Evolutionary conservation across 2,797 vertebrate species (phyloP).

Genomic region (Petrocephalus schoutedeni): DNA sequence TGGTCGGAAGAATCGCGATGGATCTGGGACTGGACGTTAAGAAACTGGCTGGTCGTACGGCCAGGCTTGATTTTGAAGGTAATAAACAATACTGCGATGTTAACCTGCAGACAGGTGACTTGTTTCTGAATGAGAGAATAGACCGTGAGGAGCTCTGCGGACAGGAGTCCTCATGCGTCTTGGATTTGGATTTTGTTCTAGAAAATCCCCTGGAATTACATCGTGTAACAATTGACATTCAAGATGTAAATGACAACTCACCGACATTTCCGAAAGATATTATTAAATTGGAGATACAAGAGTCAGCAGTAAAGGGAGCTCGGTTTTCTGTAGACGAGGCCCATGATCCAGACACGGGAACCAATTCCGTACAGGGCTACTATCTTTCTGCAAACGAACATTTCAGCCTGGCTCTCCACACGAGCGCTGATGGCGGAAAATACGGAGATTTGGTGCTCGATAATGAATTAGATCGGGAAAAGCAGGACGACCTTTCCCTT

Average conservation of each 20-base stretch:
- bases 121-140: conserved; percentile 48
- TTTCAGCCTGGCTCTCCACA: conserved; percentile 46
- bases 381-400: conserved; percentile 38
- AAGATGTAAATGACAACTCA: conserved; percentile 64
- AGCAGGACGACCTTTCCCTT: conserved; percentile 42
- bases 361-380: conserved; percentile 53
- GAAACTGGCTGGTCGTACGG: conserved; percentile 16
- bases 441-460: conserved; percentile 50
- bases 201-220: conserved; percentile 63
- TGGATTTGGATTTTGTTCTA: conserved; percentile 55
- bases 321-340: conserved; percentile 56
- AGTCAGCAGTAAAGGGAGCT: conserved; percentile 41
- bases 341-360: conserved; percentile 59
- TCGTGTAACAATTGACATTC: conserved; percentile 52
- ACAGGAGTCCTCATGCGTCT: conserved; percentile 40
- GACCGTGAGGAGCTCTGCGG: conserved; percentile 63
- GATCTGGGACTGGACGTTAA: conserved; percentile 30
- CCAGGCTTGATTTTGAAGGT: conserved; percentile 25
- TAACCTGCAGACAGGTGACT: conserved; percentile 35
- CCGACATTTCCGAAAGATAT: conserved; percentile 47
- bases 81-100: conserved; percentile 30
- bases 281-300: conserved; percentile 54
- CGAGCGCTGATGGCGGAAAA: conserved; percentile 35
- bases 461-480: conserved; percentile 43
- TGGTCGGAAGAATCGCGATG: conserved; percentile 26